A percentile compares a stretch with the other conserved stretches of the same genome.
Evolutionary conservation across 2,797 vertebrate species (phyloP).

Genomic region (Coregonus ussuriensis): DNA sequence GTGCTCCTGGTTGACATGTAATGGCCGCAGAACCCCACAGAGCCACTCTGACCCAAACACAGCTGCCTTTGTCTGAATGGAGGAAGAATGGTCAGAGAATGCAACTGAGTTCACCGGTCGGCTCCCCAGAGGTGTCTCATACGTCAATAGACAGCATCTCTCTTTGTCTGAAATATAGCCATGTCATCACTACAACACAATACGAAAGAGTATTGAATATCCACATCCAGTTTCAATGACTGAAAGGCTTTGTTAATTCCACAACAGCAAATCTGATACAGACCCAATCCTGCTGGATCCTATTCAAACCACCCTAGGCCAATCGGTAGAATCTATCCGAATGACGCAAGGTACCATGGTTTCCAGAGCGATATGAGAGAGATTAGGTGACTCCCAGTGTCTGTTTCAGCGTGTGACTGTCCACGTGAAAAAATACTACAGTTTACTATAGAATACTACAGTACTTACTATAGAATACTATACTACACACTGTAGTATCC

Average conservation of each 20-base stretch:
- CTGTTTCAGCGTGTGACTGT: too few relatives aligned
- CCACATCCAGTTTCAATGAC: background rate
- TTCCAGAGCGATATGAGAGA: background rate
- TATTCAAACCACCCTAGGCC: background rate
- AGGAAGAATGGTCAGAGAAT: background rate
- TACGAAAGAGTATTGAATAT: background rate
- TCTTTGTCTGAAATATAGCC: background rate
- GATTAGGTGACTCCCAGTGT: too few relatives aligned
- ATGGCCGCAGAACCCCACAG: background rate
- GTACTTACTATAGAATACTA: too few relatives aligned
- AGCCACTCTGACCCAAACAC: background rate
- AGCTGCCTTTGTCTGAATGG: background rate
- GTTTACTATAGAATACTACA: too few relatives aligned
- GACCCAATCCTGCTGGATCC: background rate
- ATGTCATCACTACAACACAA: background rate
- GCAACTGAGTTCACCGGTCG: background rate
- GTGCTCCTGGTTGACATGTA: background rate
- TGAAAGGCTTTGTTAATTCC: background rate
- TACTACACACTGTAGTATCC: too few relatives aligned
- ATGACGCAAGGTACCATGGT: background rate
- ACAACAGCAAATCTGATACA: background rate
- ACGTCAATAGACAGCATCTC: background rate
- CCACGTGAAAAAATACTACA: too few relatives aligned
- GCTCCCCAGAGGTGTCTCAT: background rate
- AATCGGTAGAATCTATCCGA: background rate